Base-by-base conservation (phyloP, 1,140 invertebrate species). In the Megathymus violae region DNA sequence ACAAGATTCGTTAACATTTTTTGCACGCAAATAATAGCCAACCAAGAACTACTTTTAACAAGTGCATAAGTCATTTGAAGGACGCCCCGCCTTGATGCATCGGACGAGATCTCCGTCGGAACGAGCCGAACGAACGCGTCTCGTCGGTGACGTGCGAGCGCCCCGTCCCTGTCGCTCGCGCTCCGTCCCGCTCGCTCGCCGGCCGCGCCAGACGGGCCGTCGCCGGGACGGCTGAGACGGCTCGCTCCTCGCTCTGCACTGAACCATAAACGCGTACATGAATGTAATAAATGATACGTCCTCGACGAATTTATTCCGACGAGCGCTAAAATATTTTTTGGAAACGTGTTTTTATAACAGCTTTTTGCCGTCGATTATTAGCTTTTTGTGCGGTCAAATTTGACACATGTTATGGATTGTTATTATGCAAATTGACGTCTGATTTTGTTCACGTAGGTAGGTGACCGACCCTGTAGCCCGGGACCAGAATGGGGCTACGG, bases 131-230 rank as follows among this genome's bases (percentile, higher is more conserved):
- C 2, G 3, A 19, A 31, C 38, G 11, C 40, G 13, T 25, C 19
- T n/a, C n/a, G n/a, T 56, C 22, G 43, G 22, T 34, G 17, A 31
- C 38, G 44, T 31, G 16, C 17, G 47, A n/a, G 9, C 16, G 46
- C 16, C 13, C 27, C 19, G 14, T 62, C 47, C 46, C 31, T 50
- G 22, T 62, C 34, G 5, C 38, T 62, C 46, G 4, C 22, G 15
- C 9, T 13, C 15, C 46, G 14, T 64, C 62, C 48, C 62, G 40
- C 58, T 60, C 58, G 22, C 44, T 22, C 51, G 16, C n/a, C 59
- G 44, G 54, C 51, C 40, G 14, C 38, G 47, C 51, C 43, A 69
- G 67, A 69, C 67, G 62, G 58, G 31, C 58, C 15, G 67, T 65
- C 67, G 67, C 67, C 67, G 44, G 13, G 15, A 14, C 22, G n/a